These are phyloP conservation scores for Nettapus auritus DNA, from an alignment of 2,113 vertebrate species.

Conservation along the genomic window DNA sequence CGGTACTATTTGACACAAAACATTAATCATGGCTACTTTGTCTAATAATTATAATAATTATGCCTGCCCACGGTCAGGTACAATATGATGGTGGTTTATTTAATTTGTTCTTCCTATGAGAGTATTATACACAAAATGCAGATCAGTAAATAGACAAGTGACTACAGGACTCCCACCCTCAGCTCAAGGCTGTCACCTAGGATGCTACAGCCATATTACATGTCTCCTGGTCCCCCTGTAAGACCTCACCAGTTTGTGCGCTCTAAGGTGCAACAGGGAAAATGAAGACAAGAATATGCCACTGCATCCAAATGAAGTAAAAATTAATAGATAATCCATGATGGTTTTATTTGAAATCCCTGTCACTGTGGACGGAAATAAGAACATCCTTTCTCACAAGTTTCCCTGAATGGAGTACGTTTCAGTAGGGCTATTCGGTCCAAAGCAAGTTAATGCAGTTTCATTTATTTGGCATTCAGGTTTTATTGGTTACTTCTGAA, in stretches of 20 bases:
- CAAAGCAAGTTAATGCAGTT: neutral
- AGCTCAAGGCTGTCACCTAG: neutral
- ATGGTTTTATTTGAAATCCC: neutral
- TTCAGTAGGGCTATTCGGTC: neutral
- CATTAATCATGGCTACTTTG: neutral
- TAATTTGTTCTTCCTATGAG: neutral
- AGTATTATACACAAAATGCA: neutral
- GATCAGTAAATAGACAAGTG: neutral
- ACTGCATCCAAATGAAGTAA: neutral
- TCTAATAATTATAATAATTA: neutral
- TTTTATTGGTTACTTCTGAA: neutral
- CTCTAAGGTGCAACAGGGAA: neutral
- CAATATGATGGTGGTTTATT: neutral
- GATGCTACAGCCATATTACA: neutral
- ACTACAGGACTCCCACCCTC: neutral
- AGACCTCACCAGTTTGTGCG: accelerated
- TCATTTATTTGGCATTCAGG: neutral
- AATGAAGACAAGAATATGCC: neutral
- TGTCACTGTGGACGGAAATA: neutral
- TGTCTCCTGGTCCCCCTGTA: neutral
- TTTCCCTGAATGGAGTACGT: neutral
- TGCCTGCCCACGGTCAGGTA: neutral
- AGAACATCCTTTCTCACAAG: neutral
- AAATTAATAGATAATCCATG: neutral
- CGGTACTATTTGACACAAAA: neutral